Evolutionary conservation across 2,888 invertebrate species (phyloP), one percentile per base, ranked within the genome.

Genomic region (Metellina segmentata): DNA sequence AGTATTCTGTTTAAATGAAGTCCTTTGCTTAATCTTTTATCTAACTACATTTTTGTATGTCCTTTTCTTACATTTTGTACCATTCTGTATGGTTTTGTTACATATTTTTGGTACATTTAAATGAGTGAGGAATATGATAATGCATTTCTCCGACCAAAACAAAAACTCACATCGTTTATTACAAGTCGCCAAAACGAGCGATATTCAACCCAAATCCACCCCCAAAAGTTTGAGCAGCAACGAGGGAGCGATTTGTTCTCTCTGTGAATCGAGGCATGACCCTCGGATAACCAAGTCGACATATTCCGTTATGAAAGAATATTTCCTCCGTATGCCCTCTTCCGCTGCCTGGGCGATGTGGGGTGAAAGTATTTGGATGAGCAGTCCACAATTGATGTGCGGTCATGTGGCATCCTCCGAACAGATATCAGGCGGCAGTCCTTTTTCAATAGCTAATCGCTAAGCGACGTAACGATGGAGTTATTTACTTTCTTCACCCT

Each of bases 381-480:
- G 85, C 71, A 74, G 85, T 20, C 81, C 81, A 52, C 90, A 90
- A 90, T 90, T 85, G 90, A 81, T 85, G 90, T 81, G 19, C 90
- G 85, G 69, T 90, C 90, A 90, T 81, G 85, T 85, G 90, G 61
- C 34, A 72, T 51, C 13, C 20, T 74, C 79, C 81, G 16, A 70
- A 16, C 61, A 74, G 85, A 81, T 85, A 90, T 71, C 85, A 51
- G 71, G 51, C 81, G 70, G 69, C 74, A 51, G 70, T 81, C 70
- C 74, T 90, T 90, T 90, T 85, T 86, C 85, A 85, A 81, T 74
- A 81, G 81, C 81, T 90, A 90, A 90, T 90, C 90, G 90, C 85
- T 69, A 61, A 53, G 85, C 85, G 79, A 85, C 85, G 69, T 49
- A 69, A 82, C 77, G 90, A 89, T 77, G 34, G 70, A 75, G 85